phyloP scores from a whole-genome alignment of 2,797 vertebrate species.

The Myripristis jacobus region DNA sequence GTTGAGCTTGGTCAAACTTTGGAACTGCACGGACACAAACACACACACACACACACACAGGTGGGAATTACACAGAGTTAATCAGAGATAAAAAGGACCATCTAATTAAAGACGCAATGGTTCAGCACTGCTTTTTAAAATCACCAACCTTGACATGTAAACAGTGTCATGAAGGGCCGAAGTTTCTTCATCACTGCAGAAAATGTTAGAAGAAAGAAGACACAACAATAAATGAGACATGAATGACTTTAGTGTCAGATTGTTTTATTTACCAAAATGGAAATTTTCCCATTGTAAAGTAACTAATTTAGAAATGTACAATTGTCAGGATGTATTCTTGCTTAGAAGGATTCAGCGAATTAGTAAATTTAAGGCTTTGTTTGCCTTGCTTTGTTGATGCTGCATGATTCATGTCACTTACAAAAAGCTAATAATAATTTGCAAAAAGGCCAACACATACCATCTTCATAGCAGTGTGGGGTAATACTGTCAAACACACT shows the following conservation, averaged over 20 bases:
- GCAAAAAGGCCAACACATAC: constrained; percentile 38
- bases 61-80: not conserved
- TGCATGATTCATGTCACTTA: too few species aligned
- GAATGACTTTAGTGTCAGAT: too few species aligned
- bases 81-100: not conserved
- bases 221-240: not conserved
- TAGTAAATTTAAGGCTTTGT: too few species aligned
- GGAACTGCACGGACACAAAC: constrained; percentile 53
- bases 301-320: too few species aligned
- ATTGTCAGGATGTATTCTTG: too few species aligned
- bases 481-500: not conserved
- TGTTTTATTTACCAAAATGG: too few species aligned
- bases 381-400: too few species aligned
- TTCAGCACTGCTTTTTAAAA: not conserved
- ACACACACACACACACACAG: not conserved
- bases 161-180: fast-evolving
- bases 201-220: constrained; percentile 6
- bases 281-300: too few species aligned
- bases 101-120: not conserved
- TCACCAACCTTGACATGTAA: constrained; percentile 47
- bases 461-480: not conserved
- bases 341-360: too few species aligned
- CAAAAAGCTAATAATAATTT: too few species aligned
- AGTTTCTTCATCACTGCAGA: constrained; percentile 57
- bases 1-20: constrained; percentile 14